Conservation (phyloP, 2,797 vertebrate species). For the Ctenopoma multispine region DNA sequence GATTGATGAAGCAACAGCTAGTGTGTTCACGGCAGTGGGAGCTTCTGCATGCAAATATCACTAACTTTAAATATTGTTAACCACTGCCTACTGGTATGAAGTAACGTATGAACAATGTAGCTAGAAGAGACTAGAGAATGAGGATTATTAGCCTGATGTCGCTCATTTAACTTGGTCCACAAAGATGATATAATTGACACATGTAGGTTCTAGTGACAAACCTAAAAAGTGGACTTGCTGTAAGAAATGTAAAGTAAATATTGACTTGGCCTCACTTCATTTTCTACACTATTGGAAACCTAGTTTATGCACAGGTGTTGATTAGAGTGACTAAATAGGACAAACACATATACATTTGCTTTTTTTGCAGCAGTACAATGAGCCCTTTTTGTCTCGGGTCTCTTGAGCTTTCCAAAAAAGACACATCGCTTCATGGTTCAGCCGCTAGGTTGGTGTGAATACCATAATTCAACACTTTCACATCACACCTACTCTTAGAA, state of each 20-base stretch:
- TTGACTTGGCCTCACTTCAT: too few species aligned
- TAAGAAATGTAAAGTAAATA: too few species aligned
- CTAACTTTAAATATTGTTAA: not conserved
- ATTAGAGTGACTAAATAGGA: too few species aligned
- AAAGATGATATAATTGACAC: too few species aligned
- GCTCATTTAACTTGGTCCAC: not conserved
- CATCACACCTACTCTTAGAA: not conserved
- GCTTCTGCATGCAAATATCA: slow-evolving; percentile 4
- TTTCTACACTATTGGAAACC: too few species aligned
- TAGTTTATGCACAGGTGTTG: too few species aligned
- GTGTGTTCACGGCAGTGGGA: not conserved
- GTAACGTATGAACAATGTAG: not conserved
- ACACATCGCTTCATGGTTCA: not conserved
- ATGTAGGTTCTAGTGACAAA: too few species aligned
- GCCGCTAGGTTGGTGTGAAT: not conserved
- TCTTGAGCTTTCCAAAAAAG: not conserved
- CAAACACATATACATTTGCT: too few species aligned
- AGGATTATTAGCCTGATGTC: not conserved
- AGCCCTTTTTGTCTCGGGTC: too few species aligned
- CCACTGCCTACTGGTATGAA: not conserved
- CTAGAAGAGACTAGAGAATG: not conserved
- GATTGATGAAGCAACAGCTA: not conserved
- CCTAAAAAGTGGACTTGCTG: too few species aligned
- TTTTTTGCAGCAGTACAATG: too few species aligned
- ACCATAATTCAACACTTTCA: too few species aligned